Evolutionary conservation across 2,113 vertebrate genomes (phyloP), one percentile per base, ranked within the genome.

Genomic region (Syngnathoides biaculeatus): DNA sequence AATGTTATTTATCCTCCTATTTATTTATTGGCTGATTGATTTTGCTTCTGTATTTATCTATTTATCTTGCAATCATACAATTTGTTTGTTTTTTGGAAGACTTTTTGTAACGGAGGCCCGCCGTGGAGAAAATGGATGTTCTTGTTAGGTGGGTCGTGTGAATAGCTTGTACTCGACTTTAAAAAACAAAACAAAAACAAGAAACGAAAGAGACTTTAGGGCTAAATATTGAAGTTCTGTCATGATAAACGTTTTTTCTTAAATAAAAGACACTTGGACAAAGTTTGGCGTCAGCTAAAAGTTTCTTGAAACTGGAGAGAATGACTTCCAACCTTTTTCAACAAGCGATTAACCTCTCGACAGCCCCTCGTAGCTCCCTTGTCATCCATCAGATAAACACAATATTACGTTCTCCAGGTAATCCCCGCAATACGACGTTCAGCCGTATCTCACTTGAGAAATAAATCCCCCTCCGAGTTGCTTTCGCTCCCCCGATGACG

Each of bases 231-330:
- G 76, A 79, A 83, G 85, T 91, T 90, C 78, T 86, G 87, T 90
- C 88, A 89, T 92, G 92, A 92, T 88, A 89, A 90, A 91, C 86
- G 89, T 92, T 92, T 92, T 92, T 92, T 92, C 75, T 86, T 91
- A 88, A 92, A 91, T 91, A 93, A 92, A 92, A 76, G 78, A 79
- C 82, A 86, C 80, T 88, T 88, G 79, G 69, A 40, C 35, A 43
- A 62, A 62, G 2, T 57, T 57, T 57, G 5, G 55, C 26, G 55
- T 30, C 55, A 8, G 40, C 12, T 40, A 13, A 39, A 60, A 60
- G 57, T 60, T 60, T 42, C n/a, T 42, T 42, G 38, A 42, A 43
- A 43, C 39, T 24, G 3, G n/a, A 38, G 57, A 35, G 7, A 9
- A 35, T 30, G 15, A 39, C 27, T 58, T 39, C 2, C 19, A 59